Conservation (phyloP, 2,113 vertebrate species). For the Lasiurus cinereus region DNA sequence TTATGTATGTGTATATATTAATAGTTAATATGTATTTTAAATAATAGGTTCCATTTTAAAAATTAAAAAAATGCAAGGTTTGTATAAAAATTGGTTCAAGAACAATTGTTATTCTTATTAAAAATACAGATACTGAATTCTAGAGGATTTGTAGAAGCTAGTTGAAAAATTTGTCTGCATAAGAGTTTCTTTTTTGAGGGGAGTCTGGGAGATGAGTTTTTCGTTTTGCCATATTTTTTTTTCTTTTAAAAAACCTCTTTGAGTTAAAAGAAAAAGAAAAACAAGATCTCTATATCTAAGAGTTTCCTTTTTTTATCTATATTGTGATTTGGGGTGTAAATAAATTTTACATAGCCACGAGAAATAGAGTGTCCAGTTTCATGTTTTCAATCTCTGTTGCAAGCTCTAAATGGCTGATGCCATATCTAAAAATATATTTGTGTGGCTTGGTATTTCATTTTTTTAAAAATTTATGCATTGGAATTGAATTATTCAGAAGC, state of each 20-base stretch:
- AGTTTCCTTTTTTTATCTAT: conserved; percentile 66
- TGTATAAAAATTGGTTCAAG: background rate
- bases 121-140: background rate
- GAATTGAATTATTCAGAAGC: conserved; percentile 50
- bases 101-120: background rate
- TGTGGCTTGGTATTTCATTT: conserved; percentile 69
- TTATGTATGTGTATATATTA: background rate
- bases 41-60: conserved; percentile 20
- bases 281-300: conserved; percentile 5
- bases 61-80: background rate
- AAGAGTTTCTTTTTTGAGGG: conserved; percentile 22
- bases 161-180: background rate
- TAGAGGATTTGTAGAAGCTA: conserved; percentile 27
- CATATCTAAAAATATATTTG: conserved; percentile 83
- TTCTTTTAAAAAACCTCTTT: background rate
- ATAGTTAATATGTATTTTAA: background rate
- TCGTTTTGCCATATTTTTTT: conserved; percentile 29
- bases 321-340: conserved; percentile 81
- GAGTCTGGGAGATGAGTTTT: conserved; percentile 2
- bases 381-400: conserved; percentile 86
- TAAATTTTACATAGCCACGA: conserved; percentile 80
- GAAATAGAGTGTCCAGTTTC: conserved; percentile 85
- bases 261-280: conserved; percentile 28
- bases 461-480: conserved; percentile 52
- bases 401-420: conserved; percentile 81